phyloP scores from a whole-genome alignment of 2,797 vertebrate species.

The Sandelia bainsii region DNA sequence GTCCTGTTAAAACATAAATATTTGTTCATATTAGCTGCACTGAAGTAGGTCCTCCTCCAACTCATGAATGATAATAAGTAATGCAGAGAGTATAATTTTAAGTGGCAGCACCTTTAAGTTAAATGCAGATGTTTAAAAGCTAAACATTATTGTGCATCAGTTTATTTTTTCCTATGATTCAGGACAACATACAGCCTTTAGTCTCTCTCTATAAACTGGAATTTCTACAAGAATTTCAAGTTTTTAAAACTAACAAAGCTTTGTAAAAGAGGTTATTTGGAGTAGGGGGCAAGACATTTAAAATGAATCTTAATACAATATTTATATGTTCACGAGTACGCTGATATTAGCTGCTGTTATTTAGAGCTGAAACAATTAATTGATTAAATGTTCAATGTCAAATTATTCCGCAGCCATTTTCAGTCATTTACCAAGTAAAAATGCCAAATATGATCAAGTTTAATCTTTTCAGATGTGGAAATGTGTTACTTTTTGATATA shows the following conservation, averaged over 20 bases:
- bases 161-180: background rate
- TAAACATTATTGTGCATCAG: background rate
- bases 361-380: background rate
- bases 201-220: background rate
- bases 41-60: background rate
- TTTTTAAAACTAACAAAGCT: background rate
- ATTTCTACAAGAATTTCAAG: background rate
- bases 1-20: background rate
- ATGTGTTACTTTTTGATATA: background rate
- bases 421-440: background rate
- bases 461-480: background rate
- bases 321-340: background rate
- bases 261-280: no score
- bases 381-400: background rate
- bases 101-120: background rate
- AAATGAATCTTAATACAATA: background rate
- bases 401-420: background rate
- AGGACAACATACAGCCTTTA: background rate
- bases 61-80: background rate
- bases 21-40: background rate
- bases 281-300: no score
- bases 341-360: constrained; percentile 1
- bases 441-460: background rate
- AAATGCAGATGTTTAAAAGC: no score
- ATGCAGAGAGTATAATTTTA: background rate